Conservation (phyloP, 2,888 invertebrate species). For the Muscina levida region DNA sequence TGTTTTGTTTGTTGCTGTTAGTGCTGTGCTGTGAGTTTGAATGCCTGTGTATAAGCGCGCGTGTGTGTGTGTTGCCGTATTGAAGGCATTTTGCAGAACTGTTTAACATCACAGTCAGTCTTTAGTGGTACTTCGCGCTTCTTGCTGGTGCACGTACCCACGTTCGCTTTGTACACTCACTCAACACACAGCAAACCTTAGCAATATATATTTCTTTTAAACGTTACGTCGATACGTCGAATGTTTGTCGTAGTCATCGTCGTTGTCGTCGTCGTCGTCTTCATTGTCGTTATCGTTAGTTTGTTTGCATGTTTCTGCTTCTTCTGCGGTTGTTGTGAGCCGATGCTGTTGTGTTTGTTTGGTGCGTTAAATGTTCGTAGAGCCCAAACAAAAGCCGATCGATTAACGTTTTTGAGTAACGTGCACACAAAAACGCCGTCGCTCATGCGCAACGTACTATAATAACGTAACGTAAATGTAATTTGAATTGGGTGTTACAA, state of each 20-base stretch:
- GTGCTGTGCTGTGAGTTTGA: no score
- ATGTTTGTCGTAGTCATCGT: background rate
- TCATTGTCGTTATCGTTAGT: background rate
- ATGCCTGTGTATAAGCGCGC: no score
- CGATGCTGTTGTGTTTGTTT: background rate
- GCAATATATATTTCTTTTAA: background rate
- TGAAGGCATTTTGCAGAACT: constrained; percentile 76
- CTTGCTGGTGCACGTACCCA: constrained; percentile 73
- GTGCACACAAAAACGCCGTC: constrained; percentile 57
- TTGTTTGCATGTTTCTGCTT: constrained; percentile 3
- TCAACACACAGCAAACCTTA: constrained; percentile 2
- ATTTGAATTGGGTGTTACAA: constrained; percentile 48
- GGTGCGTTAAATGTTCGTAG: constrained; percentile 17
- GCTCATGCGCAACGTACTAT: constrained; percentile 27
- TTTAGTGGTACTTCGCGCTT: constrained; percentile 78
- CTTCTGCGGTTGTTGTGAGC: background rate
- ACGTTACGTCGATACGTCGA: constrained; percentile 3
- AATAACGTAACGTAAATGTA: background rate
- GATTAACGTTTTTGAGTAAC: constrained; percentile 4
- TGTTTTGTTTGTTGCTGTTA: constrained; percentile 22
- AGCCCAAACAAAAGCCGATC: background rate
- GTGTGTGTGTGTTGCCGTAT: constrained; percentile 37
- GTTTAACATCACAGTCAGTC: constrained; percentile 76
- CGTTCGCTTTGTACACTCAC: constrained; percentile 54
- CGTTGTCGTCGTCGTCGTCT: background rate